Percentiles rank a stretch among this genome's conserved stretches.
phyloP scores from a whole-genome alignment of 2,797 vertebrate genomes.

The Pseudomugil tenellus region DNA sequence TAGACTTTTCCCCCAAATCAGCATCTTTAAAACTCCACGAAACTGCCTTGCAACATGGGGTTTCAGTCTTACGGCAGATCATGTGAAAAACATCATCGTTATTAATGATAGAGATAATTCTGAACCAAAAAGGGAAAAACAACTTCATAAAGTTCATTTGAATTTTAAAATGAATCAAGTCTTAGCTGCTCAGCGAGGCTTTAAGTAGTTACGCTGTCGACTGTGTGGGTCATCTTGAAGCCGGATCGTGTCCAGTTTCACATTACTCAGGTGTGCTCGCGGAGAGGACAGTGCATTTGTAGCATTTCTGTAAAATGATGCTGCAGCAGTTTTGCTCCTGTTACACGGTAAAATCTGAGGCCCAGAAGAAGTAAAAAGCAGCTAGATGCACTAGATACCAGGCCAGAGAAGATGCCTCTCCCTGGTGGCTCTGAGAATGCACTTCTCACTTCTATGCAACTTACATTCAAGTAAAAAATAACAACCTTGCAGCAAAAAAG shows the following conservation, averaged over 20 bases:
- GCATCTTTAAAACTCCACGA: not conserved
- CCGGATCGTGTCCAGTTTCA: conserved; percentile 21
- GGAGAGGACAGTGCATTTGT: conserved; percentile 61
- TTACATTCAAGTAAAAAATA: no score
- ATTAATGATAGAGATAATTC: not conserved
- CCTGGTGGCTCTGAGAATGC: conserved; percentile 23
- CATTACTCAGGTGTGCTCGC: conserved; percentile 21
- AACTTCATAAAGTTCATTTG: not conserved
- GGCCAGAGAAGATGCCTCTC: conserved; percentile 42
- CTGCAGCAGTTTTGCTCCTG: conserved; percentile 43
- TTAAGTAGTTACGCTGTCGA: not conserved
- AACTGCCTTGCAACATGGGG: not conserved
- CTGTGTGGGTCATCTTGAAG: conserved; percentile 1
- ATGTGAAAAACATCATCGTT: not conserved
- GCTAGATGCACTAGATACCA: not conserved
- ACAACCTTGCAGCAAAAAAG: no score
- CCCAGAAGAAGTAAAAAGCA: conserved; percentile 23
- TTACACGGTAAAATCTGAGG: conserved; percentile 61
- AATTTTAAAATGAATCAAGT: not conserved
- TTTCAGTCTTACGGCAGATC: not conserved
- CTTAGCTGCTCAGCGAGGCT: not conserved
- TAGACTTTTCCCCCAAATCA: not conserved
- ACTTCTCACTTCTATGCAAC: conserved; percentile 6
- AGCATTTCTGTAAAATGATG: conserved; percentile 48
- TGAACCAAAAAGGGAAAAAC: not conserved